A percentile compares a stretch with the other conserved stretches of the same genome.
phyloP scores from a whole-genome alignment of 37 sponge, comb jelly and placozoan genomes.

The Theonella swinhoei region DNA sequence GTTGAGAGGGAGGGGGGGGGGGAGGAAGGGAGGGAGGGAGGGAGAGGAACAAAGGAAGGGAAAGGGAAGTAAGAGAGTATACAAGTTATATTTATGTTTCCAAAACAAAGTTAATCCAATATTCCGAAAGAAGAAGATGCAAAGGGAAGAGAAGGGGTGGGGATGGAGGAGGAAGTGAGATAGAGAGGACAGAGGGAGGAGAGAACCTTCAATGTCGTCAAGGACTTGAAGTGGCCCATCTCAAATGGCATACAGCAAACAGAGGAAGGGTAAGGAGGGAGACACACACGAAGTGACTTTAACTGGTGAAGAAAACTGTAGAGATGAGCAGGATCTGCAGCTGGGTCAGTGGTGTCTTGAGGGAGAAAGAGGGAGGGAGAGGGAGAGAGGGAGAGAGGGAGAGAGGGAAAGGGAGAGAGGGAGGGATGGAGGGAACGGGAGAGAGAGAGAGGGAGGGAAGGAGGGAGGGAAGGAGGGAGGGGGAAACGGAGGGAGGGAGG shows the following conservation, averaged over 20 bases:
- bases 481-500: no score
- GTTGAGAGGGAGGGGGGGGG: no score
- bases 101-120: no score
- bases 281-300: slow-evolving; percentile 49
- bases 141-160: background rate
- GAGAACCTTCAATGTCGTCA: slow-evolving; percentile 58
- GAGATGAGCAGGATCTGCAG: slow-evolving; percentile 79
- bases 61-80: no score
- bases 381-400: background rate
- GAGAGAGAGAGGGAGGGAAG: background rate
- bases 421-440: no score
- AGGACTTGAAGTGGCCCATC: slow-evolving; percentile 62
- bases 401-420: slow-evolving; percentile 6
- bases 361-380: slow-evolving; percentile 11
- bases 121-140: background rate
- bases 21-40: background rate
- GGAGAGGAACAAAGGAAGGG: background rate
- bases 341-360: background rate
- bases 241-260: slow-evolving; percentile 69
- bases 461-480: background rate
- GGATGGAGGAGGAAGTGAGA: background rate
- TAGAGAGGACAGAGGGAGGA: no score
- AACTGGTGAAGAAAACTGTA: slow-evolving; percentile 79
- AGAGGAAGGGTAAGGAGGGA: slow-evolving; percentile 59
- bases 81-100: no score